Evolutionary conservation across 1,140 invertebrate species (phyloP).

Genomic region (Arion vulgaris): DNA sequence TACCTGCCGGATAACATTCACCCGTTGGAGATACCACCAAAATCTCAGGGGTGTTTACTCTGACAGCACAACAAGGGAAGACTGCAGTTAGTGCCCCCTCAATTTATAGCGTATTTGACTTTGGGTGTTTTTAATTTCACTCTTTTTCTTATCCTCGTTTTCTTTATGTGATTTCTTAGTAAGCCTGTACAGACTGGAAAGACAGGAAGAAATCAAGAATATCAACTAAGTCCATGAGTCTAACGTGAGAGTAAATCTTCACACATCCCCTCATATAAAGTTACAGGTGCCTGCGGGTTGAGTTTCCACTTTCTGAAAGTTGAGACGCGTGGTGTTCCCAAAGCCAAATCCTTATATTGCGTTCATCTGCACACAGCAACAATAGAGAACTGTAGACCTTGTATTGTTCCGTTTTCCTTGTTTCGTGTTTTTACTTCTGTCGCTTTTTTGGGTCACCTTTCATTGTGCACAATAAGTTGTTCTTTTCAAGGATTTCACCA

Average conservation of each 20-base stretch:
- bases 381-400: too few relatives aligned
- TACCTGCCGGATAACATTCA: not conserved
- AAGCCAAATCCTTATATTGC: too few relatives aligned
- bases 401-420: too few relatives aligned
- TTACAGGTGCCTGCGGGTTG: not conserved
- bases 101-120: not conserved
- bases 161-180: too few relatives aligned
- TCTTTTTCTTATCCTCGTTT: not conserved
- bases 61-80: not conserved
- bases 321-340: not conserved
- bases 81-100: not conserved
- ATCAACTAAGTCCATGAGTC: not conserved
- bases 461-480: too few relatives aligned
- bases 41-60: conserved; percentile 2
- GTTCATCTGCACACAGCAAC: too few relatives aligned
- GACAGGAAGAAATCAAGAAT: not conserved
- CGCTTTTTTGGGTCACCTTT: too few relatives aligned
- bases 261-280: not conserved
- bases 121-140: not conserved
- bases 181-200: not conserved
- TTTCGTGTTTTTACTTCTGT: too few relatives aligned
- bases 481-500: too few relatives aligned
- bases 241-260: not conserved
- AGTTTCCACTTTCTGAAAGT: not conserved
- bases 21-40: not conserved